A percentile compares a stretch with the other conserved stretches of the same genome.
These are phyloP conservation scores for Centropyge bicolor DNA, from an alignment of 2,797 vertebrate genomes.

Conservation along the genomic window DNA sequence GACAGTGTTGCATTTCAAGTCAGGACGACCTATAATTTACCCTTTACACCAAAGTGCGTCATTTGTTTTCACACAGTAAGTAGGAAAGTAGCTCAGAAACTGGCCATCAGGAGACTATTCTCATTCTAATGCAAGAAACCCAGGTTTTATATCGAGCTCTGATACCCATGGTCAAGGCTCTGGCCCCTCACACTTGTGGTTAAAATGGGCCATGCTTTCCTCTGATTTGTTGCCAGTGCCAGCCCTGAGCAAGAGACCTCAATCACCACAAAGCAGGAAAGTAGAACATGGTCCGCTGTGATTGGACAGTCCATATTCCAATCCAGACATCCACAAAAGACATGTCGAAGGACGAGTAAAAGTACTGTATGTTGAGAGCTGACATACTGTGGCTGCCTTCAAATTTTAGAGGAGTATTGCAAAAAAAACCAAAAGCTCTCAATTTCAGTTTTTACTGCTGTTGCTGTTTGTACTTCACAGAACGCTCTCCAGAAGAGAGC, in stretches of 20 bases:
- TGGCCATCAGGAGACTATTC: background rate
- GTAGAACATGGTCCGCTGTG: conserved; percentile 13
- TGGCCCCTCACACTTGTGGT: background rate
- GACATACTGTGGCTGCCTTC: conserved; percentile 6
- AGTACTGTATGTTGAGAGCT: conserved; percentile 6
- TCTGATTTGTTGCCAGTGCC: conserved; percentile 31
- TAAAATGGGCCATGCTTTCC: conserved; percentile 24
- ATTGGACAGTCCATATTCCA: conserved; percentile 6
- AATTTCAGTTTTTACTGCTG: background rate
- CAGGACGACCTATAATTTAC: background rate
- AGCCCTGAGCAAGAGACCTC: conserved; percentile 3
- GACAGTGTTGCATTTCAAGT: conserved; percentile 7
- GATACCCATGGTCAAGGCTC: background rate
- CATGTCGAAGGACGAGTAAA: background rate
- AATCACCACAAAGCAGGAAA: conserved; percentile 31
- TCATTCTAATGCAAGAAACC: background rate
- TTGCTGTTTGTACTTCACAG: background rate
- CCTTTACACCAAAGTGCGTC: background rate
- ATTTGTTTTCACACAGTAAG: background rate
- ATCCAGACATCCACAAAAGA: conserved; percentile 17
- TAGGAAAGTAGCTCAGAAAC: background rate
- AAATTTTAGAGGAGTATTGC: background rate
- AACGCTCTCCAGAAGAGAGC: background rate
- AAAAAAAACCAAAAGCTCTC: background rate
- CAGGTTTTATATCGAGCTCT: background rate